Evolutionary conservation across 2,888 invertebrate species (phyloP).

Genomic region (Proisotoma minuta): DNA sequence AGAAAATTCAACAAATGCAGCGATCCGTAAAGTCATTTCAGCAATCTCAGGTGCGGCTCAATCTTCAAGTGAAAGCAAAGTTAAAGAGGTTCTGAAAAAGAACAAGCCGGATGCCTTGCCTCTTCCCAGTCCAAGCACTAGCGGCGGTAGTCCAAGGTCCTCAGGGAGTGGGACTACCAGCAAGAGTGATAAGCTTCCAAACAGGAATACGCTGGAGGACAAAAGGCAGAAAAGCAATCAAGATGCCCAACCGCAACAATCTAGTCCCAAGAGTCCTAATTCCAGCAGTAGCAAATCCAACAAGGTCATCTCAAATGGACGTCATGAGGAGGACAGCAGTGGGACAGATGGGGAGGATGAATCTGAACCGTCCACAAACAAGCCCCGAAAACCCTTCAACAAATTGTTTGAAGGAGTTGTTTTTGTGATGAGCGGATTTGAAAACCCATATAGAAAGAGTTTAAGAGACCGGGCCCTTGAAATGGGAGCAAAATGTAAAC

Average conservation of each 20-base stretch:
- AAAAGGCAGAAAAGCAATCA: slow-evolving; percentile 17
- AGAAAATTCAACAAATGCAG: slow-evolving; percentile 15
- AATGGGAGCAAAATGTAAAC: slow-evolving; percentile 73
- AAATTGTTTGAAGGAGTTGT: slow-evolving; percentile 63
- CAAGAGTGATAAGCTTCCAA: slow-evolving; percentile 5
- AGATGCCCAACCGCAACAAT: background rate
- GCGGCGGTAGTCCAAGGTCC: background rate
- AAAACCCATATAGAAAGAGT: slow-evolving; percentile 69
- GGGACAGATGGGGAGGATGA: background rate
- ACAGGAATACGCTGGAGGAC: slow-evolving; percentile 11
- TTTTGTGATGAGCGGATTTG: slow-evolving; percentile 80
- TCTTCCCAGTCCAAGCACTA: background rate
- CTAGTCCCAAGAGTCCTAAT: background rate
- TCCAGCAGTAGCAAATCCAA: background rate
- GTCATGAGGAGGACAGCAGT: slow-evolving; percentile 8
- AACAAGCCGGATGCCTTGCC: slow-evolving; percentile 43
- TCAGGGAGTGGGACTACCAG: background rate
- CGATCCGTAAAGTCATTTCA: slow-evolving; percentile 50
- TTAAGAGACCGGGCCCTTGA: slow-evolving; percentile 65
- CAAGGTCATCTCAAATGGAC: background rate
- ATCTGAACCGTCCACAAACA: background rate
- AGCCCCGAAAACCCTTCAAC: slow-evolving; percentile 55
- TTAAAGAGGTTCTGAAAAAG: slow-evolving; percentile 26
- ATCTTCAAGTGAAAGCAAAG: slow-evolving; percentile 29
- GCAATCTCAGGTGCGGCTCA: slow-evolving; percentile 36